phyloP scores from a whole-genome alignment of 23 tunicate species.

The Halocynthia roretzi region DNA sequence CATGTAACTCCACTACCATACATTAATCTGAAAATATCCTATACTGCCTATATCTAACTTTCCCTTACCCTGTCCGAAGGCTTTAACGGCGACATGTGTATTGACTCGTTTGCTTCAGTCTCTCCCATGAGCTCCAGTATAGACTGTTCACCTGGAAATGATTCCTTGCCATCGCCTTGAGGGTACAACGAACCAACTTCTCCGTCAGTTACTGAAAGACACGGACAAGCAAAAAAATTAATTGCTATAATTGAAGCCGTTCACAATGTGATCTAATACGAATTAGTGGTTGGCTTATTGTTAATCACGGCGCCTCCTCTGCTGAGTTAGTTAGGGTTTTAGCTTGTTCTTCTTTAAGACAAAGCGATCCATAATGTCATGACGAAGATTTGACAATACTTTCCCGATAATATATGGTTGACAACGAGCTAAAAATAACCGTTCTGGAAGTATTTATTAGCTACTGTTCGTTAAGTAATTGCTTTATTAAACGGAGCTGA shows the following conservation, averaged over 20 bases:
- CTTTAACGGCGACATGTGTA: conserved; percentile 15
- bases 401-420: too few species aligned
- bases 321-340: not conserved
- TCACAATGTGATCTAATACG: conserved; percentile 6
- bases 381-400: too few species aligned
- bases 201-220: conserved; percentile 5
- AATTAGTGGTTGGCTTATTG: conserved; percentile 26
- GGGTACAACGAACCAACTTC: conserved; percentile 12
- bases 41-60: not conserved
- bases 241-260: conserved; percentile 5
- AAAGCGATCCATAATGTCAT: too few species aligned
- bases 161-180: conserved; percentile 10
- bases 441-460: too few species aligned
- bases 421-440: too few species aligned
- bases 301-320: conserved; percentile 15
- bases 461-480: too few species aligned
- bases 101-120: conserved; percentile 8
- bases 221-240: not conserved
- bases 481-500: too few species aligned
- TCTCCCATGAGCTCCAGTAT: conserved; percentile 26
- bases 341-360: too few species aligned
- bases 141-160: conserved; percentile 6
- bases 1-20: not conserved
- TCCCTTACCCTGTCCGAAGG: conserved; percentile 1
- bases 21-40: not conserved